Conservation (phyloP, 2,888 invertebrate genomes). For the Anticlea derivata region DNA sequence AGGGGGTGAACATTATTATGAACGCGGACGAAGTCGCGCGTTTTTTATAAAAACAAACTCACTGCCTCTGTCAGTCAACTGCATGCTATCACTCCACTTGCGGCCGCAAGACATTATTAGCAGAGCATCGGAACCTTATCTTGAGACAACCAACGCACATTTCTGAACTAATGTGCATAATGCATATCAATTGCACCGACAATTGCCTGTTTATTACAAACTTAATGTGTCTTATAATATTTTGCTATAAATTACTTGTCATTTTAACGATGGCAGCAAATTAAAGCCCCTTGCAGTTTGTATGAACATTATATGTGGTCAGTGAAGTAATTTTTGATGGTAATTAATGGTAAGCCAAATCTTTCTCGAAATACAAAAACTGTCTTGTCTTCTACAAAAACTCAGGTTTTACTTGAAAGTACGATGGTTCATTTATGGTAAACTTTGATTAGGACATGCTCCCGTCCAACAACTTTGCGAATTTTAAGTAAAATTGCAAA, state of each 20-base stretch:
- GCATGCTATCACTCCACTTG: constrained; percentile 13
- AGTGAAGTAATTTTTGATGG: constrained; percentile 15
- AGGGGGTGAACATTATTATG: too few species aligned
- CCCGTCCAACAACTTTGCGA: too few species aligned
- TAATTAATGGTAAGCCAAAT: constrained; percentile 8
- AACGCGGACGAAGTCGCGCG: too few species aligned
- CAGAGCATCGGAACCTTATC: constrained; percentile 41
- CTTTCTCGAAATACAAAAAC: not conserved
- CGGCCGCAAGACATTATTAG: constrained; percentile 26
- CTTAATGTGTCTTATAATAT: constrained; percentile 28
- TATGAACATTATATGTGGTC: constrained; percentile 9
- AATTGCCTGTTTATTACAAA: constrained; percentile 28
- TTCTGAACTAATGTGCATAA: constrained; percentile 32
- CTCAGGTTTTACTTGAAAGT: not conserved
- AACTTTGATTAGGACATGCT: too few species aligned
- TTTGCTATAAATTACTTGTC: constrained; percentile 19
- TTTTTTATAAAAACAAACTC: too few species aligned
- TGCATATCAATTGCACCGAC: constrained; percentile 30
- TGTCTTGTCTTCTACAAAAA: too few species aligned
- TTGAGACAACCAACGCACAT: constrained; percentile 46
- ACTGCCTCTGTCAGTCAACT: constrained; percentile 1
- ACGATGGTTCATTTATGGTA: not conserved
- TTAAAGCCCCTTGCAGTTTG: constrained; percentile 15
- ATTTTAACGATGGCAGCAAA: constrained; percentile 23
- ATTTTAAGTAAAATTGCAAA: too few species aligned